Percentiles rank a stretch among this genome's conserved stretches.
Conservation (phyloP, 2,797 vertebrate species). For the Syngnathus acus region DNA sequence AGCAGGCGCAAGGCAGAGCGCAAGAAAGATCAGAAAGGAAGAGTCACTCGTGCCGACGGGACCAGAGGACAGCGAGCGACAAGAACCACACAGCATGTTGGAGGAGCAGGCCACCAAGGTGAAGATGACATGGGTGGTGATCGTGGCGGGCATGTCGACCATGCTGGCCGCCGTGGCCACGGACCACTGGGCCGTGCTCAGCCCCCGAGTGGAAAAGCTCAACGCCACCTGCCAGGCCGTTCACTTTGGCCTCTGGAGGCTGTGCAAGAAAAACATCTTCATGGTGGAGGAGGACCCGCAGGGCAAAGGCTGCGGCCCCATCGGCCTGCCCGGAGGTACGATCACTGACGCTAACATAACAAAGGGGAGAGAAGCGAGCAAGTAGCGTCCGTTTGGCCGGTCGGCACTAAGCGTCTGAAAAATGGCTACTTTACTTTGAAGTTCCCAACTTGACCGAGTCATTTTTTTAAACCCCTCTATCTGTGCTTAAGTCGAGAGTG, state of each 20-base stretch:
- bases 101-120: constrained; percentile 80
- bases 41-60: constrained; percentile 26
- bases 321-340: constrained; percentile 87
- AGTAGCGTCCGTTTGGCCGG: no score
- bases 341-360: not conserved
- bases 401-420: no score
- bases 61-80: constrained; percentile 26
- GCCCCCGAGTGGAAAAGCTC: constrained; percentile 73
- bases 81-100: constrained; percentile 64
- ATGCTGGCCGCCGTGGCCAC: constrained; percentile 84
- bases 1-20: constrained; percentile 50
- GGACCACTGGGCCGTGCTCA: constrained; percentile 94
- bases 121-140: constrained; percentile 77
- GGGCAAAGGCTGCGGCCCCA: constrained; percentile 75
- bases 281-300: constrained; percentile 65
- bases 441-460: not conserved
- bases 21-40: constrained; percentile 47
- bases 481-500: not conserved
- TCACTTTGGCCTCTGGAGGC: constrained; percentile 92
- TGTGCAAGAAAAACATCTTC: constrained; percentile 82
- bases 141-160: constrained; percentile 79
- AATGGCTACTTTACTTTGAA: not conserved
- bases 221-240: constrained; percentile 84
- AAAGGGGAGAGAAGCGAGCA: no score
- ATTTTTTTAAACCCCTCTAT: not conserved